These are phyloP conservation scores for Puffinus mauretanicus DNA, from an alignment of 2,113 vertebrate species.

Conservation along the genomic window DNA sequence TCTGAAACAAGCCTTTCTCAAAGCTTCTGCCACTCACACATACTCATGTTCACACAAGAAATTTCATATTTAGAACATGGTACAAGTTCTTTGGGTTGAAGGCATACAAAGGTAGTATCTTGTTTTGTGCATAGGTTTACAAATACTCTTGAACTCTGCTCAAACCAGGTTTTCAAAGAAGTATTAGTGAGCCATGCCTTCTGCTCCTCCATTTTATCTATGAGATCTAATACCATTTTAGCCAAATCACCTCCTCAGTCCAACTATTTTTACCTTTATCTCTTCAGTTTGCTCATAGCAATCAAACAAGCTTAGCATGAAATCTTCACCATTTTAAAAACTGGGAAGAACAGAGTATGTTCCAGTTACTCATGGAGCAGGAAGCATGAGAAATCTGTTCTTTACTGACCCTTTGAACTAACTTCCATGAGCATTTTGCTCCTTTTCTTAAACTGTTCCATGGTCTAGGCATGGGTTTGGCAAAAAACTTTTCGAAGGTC, in stretches of 20 bases:
- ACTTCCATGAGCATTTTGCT: background rate
- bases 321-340: background rate
- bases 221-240: background rate
- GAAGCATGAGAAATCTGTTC: background rate
- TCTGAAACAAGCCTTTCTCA: background rate
- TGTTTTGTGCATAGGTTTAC: background rate
- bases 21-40: background rate
- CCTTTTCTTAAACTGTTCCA: background rate
- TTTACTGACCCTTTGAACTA: background rate
- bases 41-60: background rate
- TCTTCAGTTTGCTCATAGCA: background rate
- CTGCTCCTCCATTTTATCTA: background rate
- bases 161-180: background rate
- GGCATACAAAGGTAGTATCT: background rate
- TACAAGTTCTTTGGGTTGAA: background rate
- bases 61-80: background rate
- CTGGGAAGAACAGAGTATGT: background rate
- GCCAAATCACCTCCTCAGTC: background rate
- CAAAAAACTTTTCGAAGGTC: background rate
- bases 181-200: background rate
- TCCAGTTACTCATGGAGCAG: background rate
- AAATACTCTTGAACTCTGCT: background rate
- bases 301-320: background rate
- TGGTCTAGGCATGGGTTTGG: background rate
- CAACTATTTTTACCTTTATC: background rate